Conservation (phyloP, 1,140 invertebrate species). For the Homarus americanus region DNA sequence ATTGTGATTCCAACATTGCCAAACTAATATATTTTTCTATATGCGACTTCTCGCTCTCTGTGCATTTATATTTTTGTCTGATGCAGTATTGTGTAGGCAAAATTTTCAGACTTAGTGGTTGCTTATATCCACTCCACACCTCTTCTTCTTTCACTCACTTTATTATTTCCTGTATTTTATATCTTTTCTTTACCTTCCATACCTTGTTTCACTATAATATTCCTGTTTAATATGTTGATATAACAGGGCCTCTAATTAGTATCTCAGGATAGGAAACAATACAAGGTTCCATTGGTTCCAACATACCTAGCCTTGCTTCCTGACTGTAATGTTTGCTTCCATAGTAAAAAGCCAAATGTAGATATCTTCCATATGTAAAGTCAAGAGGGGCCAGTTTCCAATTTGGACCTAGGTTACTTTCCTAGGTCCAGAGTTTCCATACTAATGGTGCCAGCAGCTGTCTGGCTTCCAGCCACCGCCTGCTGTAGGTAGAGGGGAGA, state of each 20-base stretch:
- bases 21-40: not conserved
- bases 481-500: slow-evolving; percentile 42
- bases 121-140: too few relatives aligned
- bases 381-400: slow-evolving; percentile 43
- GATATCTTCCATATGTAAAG: slow-evolving; percentile 37
- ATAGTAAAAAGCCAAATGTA: slow-evolving; percentile 47
- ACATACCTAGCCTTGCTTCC: slow-evolving; percentile 12
- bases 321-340: slow-evolving; percentile 49
- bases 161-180: too few relatives aligned
- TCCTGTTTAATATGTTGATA: not conserved
- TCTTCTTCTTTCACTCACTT: too few relatives aligned
- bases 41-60: not conserved
- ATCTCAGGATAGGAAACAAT: slow-evolving; percentile 17
- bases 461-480: slow-evolving; percentile 33
- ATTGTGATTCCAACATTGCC: not conserved
- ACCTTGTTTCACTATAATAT: not conserved
- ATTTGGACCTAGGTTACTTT: slow-evolving; percentile 17
- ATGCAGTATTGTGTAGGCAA: not conserved
- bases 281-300: slow-evolving; percentile 17
- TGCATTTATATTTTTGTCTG: not conserved
- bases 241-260: slow-evolving; percentile 8
- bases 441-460: slow-evolving; percentile 58
- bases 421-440: slow-evolving; percentile 38
- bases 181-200: not conserved
- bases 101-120: not conserved